Evolutionary conservation across 2,797 vertebrate genomes (phyloP).

Genomic region (Helicolenus hilgendorfi): DNA sequence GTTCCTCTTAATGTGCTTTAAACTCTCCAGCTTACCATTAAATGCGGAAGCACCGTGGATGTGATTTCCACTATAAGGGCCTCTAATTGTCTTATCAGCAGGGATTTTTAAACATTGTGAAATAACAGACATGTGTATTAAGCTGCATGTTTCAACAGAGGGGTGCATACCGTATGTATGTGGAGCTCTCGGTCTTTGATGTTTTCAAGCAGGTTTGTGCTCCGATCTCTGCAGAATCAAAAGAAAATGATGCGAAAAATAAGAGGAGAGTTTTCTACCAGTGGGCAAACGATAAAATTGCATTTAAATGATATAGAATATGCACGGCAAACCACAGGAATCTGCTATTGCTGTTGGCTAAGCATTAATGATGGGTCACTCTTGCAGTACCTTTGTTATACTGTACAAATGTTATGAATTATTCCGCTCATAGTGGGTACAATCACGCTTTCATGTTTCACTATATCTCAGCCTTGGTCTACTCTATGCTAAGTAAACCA

Average conservation of each 20-base stretch:
- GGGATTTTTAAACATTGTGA: not conserved
- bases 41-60: not conserved
- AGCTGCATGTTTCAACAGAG: not conserved
- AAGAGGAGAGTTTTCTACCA: not conserved
- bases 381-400: not conserved
- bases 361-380: not conserved
- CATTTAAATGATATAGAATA: not conserved
- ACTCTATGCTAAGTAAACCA: constrained; percentile 20
- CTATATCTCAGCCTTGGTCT: not conserved
- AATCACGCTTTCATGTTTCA: constrained; percentile 22
- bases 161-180: not conserved
- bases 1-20: constrained; percentile 52
- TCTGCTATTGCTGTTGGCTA: not conserved
- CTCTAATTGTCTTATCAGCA: constrained; percentile 43
- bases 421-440: not conserved
- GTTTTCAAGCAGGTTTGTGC: not conserved
- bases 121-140: not conserved
- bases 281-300: not conserved
- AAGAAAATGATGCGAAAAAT: not conserved
- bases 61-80: constrained; percentile 33
- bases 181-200: not conserved
- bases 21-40: constrained; percentile 20
- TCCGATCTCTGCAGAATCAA: not conserved
- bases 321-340: not conserved
- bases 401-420: not conserved